Base-by-base conservation (phyloP, 2,888 invertebrate genomes). In the Doris montereyensis region DNA sequence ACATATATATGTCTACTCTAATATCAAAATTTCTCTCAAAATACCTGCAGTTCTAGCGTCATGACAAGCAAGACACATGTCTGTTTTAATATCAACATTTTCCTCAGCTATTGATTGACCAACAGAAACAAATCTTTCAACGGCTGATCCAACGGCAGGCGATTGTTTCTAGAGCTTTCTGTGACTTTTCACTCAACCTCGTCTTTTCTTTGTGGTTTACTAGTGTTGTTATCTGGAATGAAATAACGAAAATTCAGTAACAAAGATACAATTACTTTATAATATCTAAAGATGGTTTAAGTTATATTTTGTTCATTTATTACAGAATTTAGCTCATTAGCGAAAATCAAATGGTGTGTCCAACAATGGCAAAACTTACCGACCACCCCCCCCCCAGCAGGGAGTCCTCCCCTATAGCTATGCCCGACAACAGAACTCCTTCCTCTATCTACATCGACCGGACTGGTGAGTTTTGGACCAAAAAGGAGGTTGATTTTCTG, bases 41-140 rank as follows among this genome's bases (percentile, higher is more conserved):
- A 92, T 92, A 97, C 99, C 98, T 91, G 98, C 98, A 89, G 96
- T 94, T 87, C 98, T 93, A 21, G 99, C 98, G 91, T 99, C 98
- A 90, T 96, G 97, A 93, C 99, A 99, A 32, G 99, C 98, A 88
- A 98, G 97, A 92, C 96, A 97, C 98, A 99, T 99, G 92, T 98
- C 98, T 90, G 96, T 95, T 86, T 97, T 95, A 86, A 99, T 97
- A 92, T 99, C 98, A 35, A 95, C 95, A 93, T 99, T 98, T 93
- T 98, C 98, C 92, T 98, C 98, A 71, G 98, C 99, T 90, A 99
- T 99, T 88, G 97, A 96, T 93, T 99, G 98, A 65, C 99, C 99
- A 84, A 99, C 98, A 65, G 97, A 96, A 86, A 98, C 98, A 93
- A 99, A 99, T 87, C 98, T 94, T 91, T 99, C 98, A 81, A 99